Evolutionary conservation across 2,888 invertebrate species (phyloP), one percentile per base, ranked within the genome.

Genomic region (Neoscelio sp.): DNA sequence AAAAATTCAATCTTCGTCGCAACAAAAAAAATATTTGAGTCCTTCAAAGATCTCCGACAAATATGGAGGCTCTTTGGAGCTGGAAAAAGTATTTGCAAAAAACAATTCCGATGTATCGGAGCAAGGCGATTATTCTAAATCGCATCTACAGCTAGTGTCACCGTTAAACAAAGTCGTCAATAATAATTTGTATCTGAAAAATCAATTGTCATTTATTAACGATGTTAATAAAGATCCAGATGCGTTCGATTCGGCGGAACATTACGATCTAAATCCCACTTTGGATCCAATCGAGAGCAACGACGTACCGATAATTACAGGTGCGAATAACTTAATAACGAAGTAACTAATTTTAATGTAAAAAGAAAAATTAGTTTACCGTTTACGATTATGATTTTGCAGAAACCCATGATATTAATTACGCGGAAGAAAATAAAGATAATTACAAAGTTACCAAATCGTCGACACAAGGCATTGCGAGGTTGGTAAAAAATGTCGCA

Each of bases 371-470:
- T 8, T 0, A n/a, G 28, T 30, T 17, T 15, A 10, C 1, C 3
- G 30, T 15, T n/a, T 46, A 28, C 17, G 18, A 28, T n/a, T 54
- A 38, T 15, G n/a, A n/a, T 28, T 40, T 33, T 56, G 17, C 18
- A 58, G 58, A 58, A 40, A 17, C 10, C 1, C 44, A 7, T n/a
- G 30, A 58, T n/a, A 42, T 42, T 28, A 58, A 58, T 44, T 58
- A 58, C 6, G 58, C 23, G 2, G 58, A 58, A 28, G 42, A 58
- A 2, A 58, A 28, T 12, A 23, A 50, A 30, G 30, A 12, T 23
- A 23, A 23, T 23, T 23, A 23, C 23, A 4, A 4, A 2, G 3
- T 6, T 23, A 6, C 2, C 6, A 23, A 6, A 23, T 23, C 6
- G 3, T 23, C 23, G 6, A 23, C 2, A 23, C 4, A 6, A 23